Percentiles rank a stretch among this genome's conserved stretches.
phyloP scores from a whole-genome alignment of 2,113 vertebrate species.

The Ophthalmolycus amberensis region DNA sequence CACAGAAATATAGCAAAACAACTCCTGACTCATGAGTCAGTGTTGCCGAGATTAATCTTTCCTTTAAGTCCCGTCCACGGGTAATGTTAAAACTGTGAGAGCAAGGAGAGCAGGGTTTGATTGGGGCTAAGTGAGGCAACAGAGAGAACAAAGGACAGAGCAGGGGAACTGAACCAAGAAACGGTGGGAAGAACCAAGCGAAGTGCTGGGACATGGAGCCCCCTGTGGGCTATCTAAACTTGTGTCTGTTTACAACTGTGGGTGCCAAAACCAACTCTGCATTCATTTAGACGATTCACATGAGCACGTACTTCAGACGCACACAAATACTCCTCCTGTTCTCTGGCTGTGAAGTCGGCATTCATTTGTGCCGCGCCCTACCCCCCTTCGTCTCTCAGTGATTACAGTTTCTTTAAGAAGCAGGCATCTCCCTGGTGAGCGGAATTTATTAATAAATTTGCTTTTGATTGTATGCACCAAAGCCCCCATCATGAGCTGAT shows the following conservation, averaged over 20 bases:
- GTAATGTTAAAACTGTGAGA: conserved; percentile 10
- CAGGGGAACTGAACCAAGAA: conserved; percentile 37
- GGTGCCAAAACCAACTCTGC: conserved; percentile 45
- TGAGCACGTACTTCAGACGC: conserved; percentile 13
- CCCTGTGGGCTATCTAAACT: conserved; percentile 40
- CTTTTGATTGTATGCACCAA: conserved; percentile 77
- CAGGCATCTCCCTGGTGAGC: conserved; percentile 62
- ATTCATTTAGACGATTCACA: conserved; percentile 31
- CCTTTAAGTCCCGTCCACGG: neutral
- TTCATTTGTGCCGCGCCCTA: conserved; percentile 5
- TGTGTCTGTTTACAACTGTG: conserved; percentile 46
- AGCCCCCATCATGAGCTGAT: conserved; percentile 77
- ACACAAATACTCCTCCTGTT: conserved; percentile 35
- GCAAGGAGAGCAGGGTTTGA: neutral
- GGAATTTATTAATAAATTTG: conserved; percentile 77
- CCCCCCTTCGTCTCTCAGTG: conserved; percentile 44
- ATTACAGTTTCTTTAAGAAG: conserved; percentile 73
- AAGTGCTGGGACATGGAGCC: neutral
- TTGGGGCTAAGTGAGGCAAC: conserved; percentile 16
- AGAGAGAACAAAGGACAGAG: conserved; percentile 35
- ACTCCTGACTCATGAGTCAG: neutral
- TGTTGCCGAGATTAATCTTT: neutral
- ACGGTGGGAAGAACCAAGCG: neutral
- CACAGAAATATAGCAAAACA: neutral
- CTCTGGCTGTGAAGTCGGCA: conserved; percentile 18